phyloP scores from a whole-genome alignment of 2,888 invertebrate genomes.

The Andricus quercusramuli region DNA sequence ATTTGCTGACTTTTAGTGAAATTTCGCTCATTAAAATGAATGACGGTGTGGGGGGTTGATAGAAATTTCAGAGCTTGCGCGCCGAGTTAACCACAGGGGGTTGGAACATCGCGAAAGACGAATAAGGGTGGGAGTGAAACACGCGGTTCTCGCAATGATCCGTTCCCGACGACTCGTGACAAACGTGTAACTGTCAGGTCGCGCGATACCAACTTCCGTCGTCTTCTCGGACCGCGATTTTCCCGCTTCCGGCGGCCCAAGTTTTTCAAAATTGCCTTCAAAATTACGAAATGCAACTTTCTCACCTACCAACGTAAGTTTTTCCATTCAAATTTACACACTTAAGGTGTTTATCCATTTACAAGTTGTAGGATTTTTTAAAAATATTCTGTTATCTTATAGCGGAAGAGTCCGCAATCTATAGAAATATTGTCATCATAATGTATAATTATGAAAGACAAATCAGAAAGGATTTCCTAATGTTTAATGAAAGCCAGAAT shows the following conservation, averaged over 20 bases:
- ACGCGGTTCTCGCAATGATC: slow-evolving; percentile 64
- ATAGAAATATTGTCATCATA: no score
- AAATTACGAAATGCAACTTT: slow-evolving; percentile 45
- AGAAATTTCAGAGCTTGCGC: slow-evolving; percentile 39
- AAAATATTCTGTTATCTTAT: no score
- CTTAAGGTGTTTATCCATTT: not conserved
- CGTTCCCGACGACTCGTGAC: slow-evolving; percentile 62
- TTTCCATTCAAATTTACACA: not conserved
- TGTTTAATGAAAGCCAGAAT: no score
- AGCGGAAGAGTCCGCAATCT: not conserved
- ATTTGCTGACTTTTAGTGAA: not conserved
- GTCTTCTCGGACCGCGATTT: slow-evolving; percentile 42
- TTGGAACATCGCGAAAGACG: slow-evolving; percentile 36
- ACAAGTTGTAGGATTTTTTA: no score
- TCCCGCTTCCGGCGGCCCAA: slow-evolving; percentile 9
- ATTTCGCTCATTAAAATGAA: slow-evolving; percentile 12
- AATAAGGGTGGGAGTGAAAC: slow-evolving; percentile 57
- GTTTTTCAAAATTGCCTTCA: slow-evolving; percentile 11
- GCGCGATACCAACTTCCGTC: slow-evolving; percentile 52
- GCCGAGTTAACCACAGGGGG: slow-evolving; percentile 30
- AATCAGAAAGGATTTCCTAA: no score
- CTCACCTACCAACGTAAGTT: slow-evolving; percentile 52
- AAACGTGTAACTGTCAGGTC: slow-evolving; percentile 60
- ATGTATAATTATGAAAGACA: no score
- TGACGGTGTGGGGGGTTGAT: not conserved